Percentiles rank a stretch among this genome's conserved stretches.
phyloP scores from a whole-genome alignment of 2,888 invertebrate genomes.

The Lycia hirtaria region DNA sequence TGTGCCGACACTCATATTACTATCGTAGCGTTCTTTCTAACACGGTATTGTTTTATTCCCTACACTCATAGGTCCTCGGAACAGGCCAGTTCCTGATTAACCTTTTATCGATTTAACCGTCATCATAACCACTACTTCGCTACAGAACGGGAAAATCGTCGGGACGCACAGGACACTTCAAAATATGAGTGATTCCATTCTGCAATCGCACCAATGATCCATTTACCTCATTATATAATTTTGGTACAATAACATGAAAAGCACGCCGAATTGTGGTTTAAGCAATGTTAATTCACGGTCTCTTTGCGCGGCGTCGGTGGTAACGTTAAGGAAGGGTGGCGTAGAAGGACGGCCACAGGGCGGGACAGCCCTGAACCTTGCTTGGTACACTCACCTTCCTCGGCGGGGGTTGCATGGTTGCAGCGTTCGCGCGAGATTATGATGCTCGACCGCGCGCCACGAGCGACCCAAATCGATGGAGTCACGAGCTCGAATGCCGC shows the following conservation, averaged over 20 bases:
- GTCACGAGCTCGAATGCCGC: slow-evolving; percentile 59
- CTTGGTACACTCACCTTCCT: slow-evolving; percentile 88
- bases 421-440: slow-evolving; percentile 23
- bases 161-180: slow-evolving; percentile 2
- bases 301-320: background rate
- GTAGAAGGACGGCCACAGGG: background rate
- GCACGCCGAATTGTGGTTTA: slow-evolving; percentile 8
- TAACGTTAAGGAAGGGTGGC: background rate
- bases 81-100: slow-evolving; percentile 22
- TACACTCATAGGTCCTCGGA: background rate
- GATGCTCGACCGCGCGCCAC: slow-evolving; percentile 40
- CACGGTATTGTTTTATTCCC: background rate
- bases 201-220: slow-evolving; percentile 2
- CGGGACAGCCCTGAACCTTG: slow-evolving; percentile 4
- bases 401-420: slow-evolving; percentile 93
- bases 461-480: slow-evolving; percentile 56
- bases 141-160: slow-evolving; percentile 11
- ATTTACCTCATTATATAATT: slow-evolving; percentile 36
- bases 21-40: background rate
- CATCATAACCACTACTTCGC: slow-evolving; percentile 24
- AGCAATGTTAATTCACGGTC: slow-evolving; percentile 3
- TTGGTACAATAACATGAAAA: slow-evolving; percentile 23
- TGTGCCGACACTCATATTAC: background rate
- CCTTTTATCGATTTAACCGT: slow-evolving; percentile 41
- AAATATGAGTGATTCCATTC: background rate